Evolutionary conservation across 2,888 invertebrate genomes (phyloP), one percentile per base, ranked within the genome.

Genomic region (Caenorhabditis sinica): DNA sequence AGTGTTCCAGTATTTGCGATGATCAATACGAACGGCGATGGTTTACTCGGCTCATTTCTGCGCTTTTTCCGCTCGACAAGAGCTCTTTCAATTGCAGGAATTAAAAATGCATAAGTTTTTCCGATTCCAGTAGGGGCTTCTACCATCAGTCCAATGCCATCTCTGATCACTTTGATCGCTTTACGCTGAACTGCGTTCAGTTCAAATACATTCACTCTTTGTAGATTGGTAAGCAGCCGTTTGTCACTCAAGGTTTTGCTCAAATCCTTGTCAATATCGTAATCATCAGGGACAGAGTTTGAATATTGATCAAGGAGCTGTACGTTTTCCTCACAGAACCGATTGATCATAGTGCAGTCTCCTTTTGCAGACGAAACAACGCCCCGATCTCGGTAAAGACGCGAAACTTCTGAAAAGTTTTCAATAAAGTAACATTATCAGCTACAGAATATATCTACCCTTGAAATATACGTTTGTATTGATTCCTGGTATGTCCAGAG

Each of bases 71-170:
- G 40, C 53, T 30, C 49, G 20, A 60, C 53, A 17, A 81, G 13
- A 20, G 63, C 68, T n/a, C 15, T 40, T 28, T 85, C 71, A 6
- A 85, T 58, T 0, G 71, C 71, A 17, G 85, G 85, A 30, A 85
- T 69, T 33, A 85, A 28, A 30, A 79, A 85, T 1, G 85, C 71
- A n/a, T 75, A 63, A 0, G 82, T 85, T 56, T 85, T 85, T 58
- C 85, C 85, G 40, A 82, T 85, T 17, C 85, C 85, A 13, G 85
- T 85, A 2, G 85, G 85, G 1, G 82, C 82, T 43, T 71, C 30
- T 8, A 85, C 73, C 1, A 82, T 2, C 17, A 85, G 2, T 17
- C 49, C 40, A 0, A 28, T 2, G 8, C 79, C 74, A 28, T 45
- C 51, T 0, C 56, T 43, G 25, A 84, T 75, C 9, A 73, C 20